Evolutionary conservation across 2,113 vertebrate genomes (phyloP).

Genomic region (Epinephelus fuscoguttatus): DNA sequence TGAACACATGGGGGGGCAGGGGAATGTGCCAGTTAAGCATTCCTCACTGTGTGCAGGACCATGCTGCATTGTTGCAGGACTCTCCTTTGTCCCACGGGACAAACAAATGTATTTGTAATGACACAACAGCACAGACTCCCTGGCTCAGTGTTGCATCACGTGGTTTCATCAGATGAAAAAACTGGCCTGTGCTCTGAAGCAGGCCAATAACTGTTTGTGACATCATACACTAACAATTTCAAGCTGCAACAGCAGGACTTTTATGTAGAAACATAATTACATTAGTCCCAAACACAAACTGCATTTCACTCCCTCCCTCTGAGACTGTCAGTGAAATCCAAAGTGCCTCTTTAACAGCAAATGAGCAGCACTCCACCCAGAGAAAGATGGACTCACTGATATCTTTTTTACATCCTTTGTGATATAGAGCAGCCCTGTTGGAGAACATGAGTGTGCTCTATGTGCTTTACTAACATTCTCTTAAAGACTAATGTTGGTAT

Average conservation of each 20-base stretch:
- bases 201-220: not conserved
- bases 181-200: not conserved
- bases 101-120: slow-evolving; percentile 2
- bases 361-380: not conserved
- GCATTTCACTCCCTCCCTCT: not conserved
- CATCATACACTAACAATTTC: not conserved
- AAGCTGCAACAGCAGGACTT: not conserved
- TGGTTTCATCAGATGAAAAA: not conserved
- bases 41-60: not conserved
- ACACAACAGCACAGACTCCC: slow-evolving; percentile 4
- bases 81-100: slow-evolving; percentile 20
- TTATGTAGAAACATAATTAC: not conserved
- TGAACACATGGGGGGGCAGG: not conserved
- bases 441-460: too few species aligned
- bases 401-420: not conserved
- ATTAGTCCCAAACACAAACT: not conserved
- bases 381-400: not conserved
- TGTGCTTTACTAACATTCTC: too few species aligned
- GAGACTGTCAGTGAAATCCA: not conserved
- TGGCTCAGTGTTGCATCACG: not conserved
- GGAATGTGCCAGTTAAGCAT: slow-evolving; percentile 51
- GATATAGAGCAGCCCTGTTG: too few species aligned
- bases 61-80: slow-evolving; percentile 13
- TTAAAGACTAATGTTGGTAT: too few species aligned
- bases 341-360: not conserved